Evolutionary conservation across 2,888 invertebrate genomes (phyloP), one percentile per base, ranked within the genome.

Genomic region (Zygogramma bicolorata): DNA sequence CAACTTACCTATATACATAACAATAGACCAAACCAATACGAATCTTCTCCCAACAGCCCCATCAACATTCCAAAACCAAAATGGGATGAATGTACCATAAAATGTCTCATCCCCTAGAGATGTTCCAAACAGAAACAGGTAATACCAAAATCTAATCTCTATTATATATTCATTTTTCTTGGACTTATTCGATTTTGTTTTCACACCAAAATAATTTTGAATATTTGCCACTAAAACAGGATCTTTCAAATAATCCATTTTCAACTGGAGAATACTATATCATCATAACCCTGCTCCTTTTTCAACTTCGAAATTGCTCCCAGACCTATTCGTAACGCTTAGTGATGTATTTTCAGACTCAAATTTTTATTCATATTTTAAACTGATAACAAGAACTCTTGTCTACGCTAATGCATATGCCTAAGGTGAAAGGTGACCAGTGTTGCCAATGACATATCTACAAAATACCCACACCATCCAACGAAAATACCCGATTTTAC

Each of bases 51-150:
- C 95, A 2, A 97, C 94, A 29, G 93, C 93, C 20, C 94, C 94
- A 87, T 97, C 97, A 70, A 97, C 90, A 87, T 97, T 97, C 97
- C 97, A 97, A 84, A 96, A 94, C 93, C 96, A 95, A 86, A 96
- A 96, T 0, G 97, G 96, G 83, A 97, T 96, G 84, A 97, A 96
- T n/a, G 92, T 90, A 1, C 94, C 92, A 87, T 97, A 97, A 86
- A 97, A 97, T 75, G 94, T 89, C 88, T 97, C 97, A 87, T 97
- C 96, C 0, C 97, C 97, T 20, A 97, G 87, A 74, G 93, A 93
- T 0, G 97, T 96, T 18, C 96, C 97, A 83, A 97, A 90, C 20
- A 92, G 87, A 86, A 97, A 97, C 74, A 97, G 83, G 85, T 94
- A 95, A 87, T 95, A 95, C 93, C 96, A 95, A 83, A 94, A 93